phyloP scores from a whole-genome alignment of 2,888 invertebrate species.

The Trilocha varians region DNA sequence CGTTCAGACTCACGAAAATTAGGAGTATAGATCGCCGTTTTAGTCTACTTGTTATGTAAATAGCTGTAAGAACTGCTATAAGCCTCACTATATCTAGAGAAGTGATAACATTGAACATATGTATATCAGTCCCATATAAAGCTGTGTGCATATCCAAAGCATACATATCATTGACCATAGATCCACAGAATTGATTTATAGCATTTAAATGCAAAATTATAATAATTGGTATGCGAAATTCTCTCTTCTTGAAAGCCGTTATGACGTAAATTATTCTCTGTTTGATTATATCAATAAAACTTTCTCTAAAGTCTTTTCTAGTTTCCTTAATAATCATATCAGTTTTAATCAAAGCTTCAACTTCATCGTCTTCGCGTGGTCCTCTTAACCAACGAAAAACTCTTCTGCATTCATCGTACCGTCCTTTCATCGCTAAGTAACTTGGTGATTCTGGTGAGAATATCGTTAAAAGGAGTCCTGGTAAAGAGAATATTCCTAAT shows the following conservation, averaged over 20 bases:
- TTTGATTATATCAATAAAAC: constrained; percentile 14
- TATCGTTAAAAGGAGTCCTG: constrained; percentile 44
- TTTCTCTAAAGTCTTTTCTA: constrained; percentile 13
- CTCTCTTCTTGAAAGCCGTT: constrained; percentile 28
- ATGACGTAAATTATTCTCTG: constrained; percentile 18
- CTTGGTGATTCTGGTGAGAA: constrained; percentile 74
- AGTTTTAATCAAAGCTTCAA: constrained; percentile 19
- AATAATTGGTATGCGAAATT: constrained; percentile 43
- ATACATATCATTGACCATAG: constrained; percentile 35
- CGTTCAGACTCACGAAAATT: constrained; percentile 24
- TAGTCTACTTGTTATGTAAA: constrained; percentile 33
- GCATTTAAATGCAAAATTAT: constrained; percentile 42
- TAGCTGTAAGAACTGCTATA: constrained; percentile 29
- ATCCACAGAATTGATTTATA: constrained; percentile 38
- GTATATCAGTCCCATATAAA: constrained; percentile 28
- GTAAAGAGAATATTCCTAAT: constrained; percentile 46
- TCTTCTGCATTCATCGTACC: constrained; percentile 59
- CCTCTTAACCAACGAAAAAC: constrained; percentile 72
- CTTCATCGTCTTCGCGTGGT: constrained; percentile 38
- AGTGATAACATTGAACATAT: constrained; percentile 30
- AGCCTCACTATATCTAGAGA: constrained; percentile 37
- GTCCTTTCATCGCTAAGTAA: constrained; percentile 73
- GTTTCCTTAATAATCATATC: constrained; percentile 21
- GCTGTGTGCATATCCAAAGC: constrained; percentile 31
- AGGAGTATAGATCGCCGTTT: constrained; percentile 37